Evolutionary conservation across 2,797 vertebrate genomes (phyloP), one percentile per base, ranked within the genome.

Genomic region (Cuculus canorus): DNA sequence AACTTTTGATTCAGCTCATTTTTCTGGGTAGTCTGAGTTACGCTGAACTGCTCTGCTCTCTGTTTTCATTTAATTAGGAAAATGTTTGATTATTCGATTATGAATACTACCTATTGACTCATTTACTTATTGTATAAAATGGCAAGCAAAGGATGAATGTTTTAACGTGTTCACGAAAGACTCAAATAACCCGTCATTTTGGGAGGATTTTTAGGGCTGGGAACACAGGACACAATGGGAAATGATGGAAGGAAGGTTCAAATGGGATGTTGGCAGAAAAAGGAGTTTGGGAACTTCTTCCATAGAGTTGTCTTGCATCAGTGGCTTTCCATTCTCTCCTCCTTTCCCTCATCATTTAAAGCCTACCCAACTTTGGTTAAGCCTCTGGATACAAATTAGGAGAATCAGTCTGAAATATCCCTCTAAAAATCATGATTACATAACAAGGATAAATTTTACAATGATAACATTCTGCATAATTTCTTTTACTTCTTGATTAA

Each of bases 71-170:
- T 78, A 59, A 96, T 94, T 94, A 96, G 94, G 84, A 95, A 93
- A 79, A 91, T 48, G 68, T 92, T 95, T 95, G 84, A 95, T 88
- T 80, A 91, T 72, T 82, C 89, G 92, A 93, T 86, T 89, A 79
- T 16, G 60, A 95, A 84, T 85, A 86, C 60, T 94, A 95, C 56
- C 93, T 96, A 86, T 61, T 94, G 96, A 96, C 77, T 96, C 88
- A 95, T 69, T 93, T 92, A 86, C 92, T 95, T 78, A 69, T 33
- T 92, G 88, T 77, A 86, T 53, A 92, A 94, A 91, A 68, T 56
- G 94, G 95, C 35, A 82, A 70, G 30, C 35, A 80, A 94, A 92
- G 95, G 94, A 96, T 77, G 78, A 91, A 75, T 92, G 79, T 96
- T 96, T 82, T 82, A 95, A 86, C 37, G 81, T 72, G 72, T 14